phyloP scores from a whole-genome alignment of 1,140 invertebrate species.

The Sycobia sp. region DNA sequence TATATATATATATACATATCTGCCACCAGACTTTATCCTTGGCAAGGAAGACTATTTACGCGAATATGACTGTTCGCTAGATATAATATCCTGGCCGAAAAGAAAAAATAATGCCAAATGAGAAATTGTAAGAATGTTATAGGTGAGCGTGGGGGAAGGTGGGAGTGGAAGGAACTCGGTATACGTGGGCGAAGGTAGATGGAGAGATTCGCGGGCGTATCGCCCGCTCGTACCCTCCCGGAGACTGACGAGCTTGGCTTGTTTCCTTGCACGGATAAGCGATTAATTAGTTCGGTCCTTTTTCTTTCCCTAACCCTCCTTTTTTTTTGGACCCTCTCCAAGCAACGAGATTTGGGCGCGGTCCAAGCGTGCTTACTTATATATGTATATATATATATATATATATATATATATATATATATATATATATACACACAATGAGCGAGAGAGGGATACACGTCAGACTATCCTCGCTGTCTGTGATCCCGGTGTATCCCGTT shows the following conservation, averaged over 20 bases:
- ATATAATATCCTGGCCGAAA: background rate
- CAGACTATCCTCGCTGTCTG: too few relatives aligned
- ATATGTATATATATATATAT: too few relatives aligned
- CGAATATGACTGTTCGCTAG: background rate
- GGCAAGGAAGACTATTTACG: background rate
- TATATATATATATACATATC: too few relatives aligned
- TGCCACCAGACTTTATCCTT: constrained; percentile 7
- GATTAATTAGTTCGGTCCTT: constrained; percentile 37
- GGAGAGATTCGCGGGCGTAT: too few relatives aligned
- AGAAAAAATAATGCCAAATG: constrained; percentile 6
- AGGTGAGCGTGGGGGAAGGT: background rate
- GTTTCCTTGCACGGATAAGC: constrained; percentile 35
- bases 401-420: too few relatives aligned
- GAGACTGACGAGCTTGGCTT: constrained; percentile 34
- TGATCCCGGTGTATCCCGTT: too few relatives aligned
- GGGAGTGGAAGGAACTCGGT: too few relatives aligned
- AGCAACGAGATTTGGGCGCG: constrained; percentile 30
- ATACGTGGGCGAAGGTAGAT: too few relatives aligned
- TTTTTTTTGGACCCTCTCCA: constrained; percentile 28
- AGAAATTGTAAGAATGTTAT: constrained; percentile 9
- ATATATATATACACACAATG: too few relatives aligned
- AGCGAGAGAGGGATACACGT: too few relatives aligned
- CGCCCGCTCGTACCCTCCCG: constrained; percentile 5
- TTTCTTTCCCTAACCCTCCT: background rate
- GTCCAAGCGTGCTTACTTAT: too few relatives aligned